Conservation (phyloP, 2,113 vertebrate species). For the Tichodroma muraria region DNA sequence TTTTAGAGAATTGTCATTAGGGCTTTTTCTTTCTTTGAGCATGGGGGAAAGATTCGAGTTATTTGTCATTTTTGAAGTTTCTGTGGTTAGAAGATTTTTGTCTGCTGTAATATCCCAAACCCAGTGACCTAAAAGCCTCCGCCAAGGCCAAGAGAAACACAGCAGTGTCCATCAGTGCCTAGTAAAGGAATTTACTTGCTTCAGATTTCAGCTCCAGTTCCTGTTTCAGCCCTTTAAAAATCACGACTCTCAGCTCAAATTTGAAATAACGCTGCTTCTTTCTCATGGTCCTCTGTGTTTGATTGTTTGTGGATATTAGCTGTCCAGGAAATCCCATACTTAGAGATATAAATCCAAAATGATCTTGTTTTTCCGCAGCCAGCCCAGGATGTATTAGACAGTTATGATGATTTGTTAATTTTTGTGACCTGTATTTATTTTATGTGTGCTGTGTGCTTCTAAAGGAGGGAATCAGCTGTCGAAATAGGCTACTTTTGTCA, state of each 20-base stretch:
- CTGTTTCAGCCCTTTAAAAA: slow-evolving; percentile 72
- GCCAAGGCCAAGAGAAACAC: slow-evolving; percentile 71
- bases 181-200: slow-evolving; percentile 70
- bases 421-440: slow-evolving; percentile 78
- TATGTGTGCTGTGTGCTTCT: slow-evolving; percentile 67
- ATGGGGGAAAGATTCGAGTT: not conserved
- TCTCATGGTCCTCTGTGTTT: slow-evolving; percentile 67
- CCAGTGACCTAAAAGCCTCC: slow-evolving; percentile 62
- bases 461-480: slow-evolving; percentile 68
- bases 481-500: slow-evolving; percentile 66
- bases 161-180: slow-evolving; percentile 69
- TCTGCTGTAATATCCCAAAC: slow-evolving; percentile 48
- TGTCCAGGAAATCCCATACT: slow-evolving; percentile 80
- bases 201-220: slow-evolving; percentile 73
- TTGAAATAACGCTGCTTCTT: slow-evolving; percentile 73
- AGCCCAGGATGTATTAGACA: slow-evolving; percentile 76
- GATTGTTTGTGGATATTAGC: slow-evolving; percentile 81
- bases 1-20: slow-evolving; percentile 63
- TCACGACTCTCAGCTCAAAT: slow-evolving; percentile 72
- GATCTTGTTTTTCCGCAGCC: slow-evolving; percentile 76
- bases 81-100: slow-evolving; percentile 32
- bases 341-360: slow-evolving; percentile 78
- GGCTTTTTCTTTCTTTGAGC: slow-evolving; percentile 16
- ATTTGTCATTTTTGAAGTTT: slow-evolving; percentile 65
- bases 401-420: slow-evolving; percentile 79